Percentiles rank a stretch among this genome's conserved stretches.
phyloP scores from a whole-genome alignment of 2,797 vertebrate species.

The Ceryle rudis region DNA sequence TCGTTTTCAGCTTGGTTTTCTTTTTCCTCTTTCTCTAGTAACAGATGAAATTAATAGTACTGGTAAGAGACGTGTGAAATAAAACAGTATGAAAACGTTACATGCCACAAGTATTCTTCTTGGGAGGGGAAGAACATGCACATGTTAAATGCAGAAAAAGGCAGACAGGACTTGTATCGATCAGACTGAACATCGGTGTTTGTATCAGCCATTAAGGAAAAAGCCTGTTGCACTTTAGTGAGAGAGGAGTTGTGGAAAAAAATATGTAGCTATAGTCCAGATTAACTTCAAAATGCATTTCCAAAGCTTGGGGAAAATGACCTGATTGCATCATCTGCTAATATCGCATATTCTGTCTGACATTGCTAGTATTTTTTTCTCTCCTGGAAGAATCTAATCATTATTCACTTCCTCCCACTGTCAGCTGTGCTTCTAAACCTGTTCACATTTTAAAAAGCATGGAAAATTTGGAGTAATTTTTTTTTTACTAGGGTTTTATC shows the following conservation, averaged over 20 bases:
- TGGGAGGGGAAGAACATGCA: background rate
- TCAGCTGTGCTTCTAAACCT: background rate
- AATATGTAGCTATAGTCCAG: background rate
- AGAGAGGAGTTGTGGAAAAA: background rate
- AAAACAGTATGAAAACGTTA: background rate
- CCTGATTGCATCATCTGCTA: background rate
- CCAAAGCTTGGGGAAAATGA: background rate
- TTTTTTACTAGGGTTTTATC: background rate
- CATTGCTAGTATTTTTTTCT: background rate
- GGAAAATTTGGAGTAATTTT: background rate
- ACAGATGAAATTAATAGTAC: background rate
- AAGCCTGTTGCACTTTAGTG: background rate
- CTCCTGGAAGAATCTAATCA: background rate
- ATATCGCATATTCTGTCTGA: background rate
- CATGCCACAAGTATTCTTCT: background rate
- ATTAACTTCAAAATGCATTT: background rate
- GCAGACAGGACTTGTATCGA: background rate
- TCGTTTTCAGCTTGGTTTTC: background rate
- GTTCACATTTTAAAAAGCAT: background rate
- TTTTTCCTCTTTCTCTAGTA: background rate
- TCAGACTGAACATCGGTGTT: background rate
- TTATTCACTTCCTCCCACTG: background rate
- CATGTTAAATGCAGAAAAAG: background rate
- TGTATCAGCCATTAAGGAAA: background rate
- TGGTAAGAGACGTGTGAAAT: background rate